Conservation (phyloP, 2,113 vertebrate species). For the Pteropus alecto region DNA sequence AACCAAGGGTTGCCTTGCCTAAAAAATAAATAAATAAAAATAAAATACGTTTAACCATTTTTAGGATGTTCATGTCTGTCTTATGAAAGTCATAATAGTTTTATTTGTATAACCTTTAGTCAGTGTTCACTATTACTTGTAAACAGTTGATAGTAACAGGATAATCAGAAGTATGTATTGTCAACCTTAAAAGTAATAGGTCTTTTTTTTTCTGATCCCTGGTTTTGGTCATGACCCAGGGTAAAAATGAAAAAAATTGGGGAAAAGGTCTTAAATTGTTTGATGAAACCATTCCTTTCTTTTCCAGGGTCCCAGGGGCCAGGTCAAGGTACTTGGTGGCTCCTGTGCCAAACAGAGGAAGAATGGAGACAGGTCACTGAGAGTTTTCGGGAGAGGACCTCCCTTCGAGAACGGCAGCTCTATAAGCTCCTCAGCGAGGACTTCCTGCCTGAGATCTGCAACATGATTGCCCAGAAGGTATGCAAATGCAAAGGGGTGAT, state of each 20-base stretch:
- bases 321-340: slow-evolving; percentile 92
- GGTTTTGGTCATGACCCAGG: background rate
- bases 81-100: background rate
- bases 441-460: slow-evolving; percentile 98
- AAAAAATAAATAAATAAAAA: no score
- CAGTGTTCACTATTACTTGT: background rate
- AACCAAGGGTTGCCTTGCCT: no score
- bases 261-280: slow-evolving; percentile 27
- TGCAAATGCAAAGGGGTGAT: slow-evolving; percentile 27
- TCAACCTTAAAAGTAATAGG: background rate
- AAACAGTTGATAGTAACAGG: background rate
- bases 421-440: slow-evolving; percentile 96
- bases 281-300: slow-evolving; percentile 59
- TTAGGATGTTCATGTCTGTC: background rate
- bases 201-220: background rate
- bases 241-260: background rate
- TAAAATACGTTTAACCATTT: background rate
- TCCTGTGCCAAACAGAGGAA: slow-evolving; percentile 95
- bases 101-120: background rate
- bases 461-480: slow-evolving; percentile 98
- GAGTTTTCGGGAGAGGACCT: slow-evolving; percentile 93
- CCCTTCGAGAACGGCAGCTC: slow-evolving; percentile 94
- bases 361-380: slow-evolving; percentile 95
- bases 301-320: slow-evolving; percentile 83
- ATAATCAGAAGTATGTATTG: background rate